Conservation (phyloP, 1,140 invertebrate species). For the Hetaerina americana region DNA sequence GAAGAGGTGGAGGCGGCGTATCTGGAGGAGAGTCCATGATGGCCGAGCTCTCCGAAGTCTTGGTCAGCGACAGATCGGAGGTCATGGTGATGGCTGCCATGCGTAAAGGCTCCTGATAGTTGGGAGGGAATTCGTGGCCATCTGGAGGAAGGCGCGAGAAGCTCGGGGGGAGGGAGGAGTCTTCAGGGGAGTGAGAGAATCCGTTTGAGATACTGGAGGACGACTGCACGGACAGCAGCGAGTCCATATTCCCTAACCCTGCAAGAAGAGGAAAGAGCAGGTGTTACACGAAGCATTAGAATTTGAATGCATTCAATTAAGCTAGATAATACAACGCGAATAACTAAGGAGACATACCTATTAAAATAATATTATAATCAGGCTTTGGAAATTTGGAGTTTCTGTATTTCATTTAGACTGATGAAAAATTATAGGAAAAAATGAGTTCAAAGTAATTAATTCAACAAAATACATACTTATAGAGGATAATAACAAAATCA, state of each 20-base stretch:
- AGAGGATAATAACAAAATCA: too few species aligned
- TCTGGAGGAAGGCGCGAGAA: conserved; percentile 66
- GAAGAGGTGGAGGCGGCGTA: conserved; percentile 28
- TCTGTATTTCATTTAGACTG: too few species aligned
- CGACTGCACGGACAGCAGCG: conserved; percentile 4
- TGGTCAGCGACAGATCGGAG: not conserved
- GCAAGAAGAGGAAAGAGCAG: conserved; percentile 5
- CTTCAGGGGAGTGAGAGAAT: conserved; percentile 6
- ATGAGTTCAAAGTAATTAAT: too few species aligned
- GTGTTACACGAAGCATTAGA: too few species aligned
- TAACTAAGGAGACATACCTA: too few species aligned
- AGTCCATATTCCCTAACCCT: conserved; percentile 18
- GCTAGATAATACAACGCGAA: too few species aligned
- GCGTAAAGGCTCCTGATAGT: conserved; percentile 47
- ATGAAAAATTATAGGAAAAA: too few species aligned
- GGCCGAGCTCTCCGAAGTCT: not conserved
- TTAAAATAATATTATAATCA: too few species aligned
- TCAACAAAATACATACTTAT: too few species aligned
- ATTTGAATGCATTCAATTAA: too few species aligned
- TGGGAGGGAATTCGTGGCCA: conserved; percentile 72
- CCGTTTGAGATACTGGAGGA: conserved; percentile 1
- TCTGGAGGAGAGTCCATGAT: conserved; percentile 6
- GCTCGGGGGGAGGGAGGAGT: conserved; percentile 22
- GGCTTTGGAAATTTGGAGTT: too few species aligned
- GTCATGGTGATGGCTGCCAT: not conserved